These are phyloP conservation scores for Cochlearius cochlearius DNA, from an alignment of 2,113 vertebrate species.

Conservation along the genomic window DNA sequence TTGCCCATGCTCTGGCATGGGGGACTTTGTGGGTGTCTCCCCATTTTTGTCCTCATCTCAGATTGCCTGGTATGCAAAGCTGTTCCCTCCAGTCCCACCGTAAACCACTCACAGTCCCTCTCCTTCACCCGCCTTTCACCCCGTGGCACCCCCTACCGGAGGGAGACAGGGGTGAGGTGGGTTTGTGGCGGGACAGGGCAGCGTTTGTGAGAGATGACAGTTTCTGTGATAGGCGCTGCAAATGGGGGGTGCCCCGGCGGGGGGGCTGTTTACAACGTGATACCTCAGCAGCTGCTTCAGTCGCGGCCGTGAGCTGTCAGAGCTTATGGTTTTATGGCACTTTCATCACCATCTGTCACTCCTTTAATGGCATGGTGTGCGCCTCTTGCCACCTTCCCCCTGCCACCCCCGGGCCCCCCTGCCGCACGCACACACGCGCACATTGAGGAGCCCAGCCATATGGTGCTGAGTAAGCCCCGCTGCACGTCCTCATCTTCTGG, in stretches of 20 bases:
- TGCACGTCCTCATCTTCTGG: neutral
- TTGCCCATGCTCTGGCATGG: rapidly evolving
- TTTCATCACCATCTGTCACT: conserved; percentile 64
- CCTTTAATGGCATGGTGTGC: neutral
- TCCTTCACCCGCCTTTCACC: neutral
- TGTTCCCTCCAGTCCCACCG: neutral
- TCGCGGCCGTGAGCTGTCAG: neutral
- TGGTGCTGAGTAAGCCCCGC: neutral
- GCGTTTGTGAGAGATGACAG: neutral
- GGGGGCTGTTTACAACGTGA: neutral
- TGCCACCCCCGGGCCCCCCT: neutral
- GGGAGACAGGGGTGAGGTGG: neutral
- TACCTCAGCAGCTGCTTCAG: conserved; percentile 53
- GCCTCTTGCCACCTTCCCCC: neutral
- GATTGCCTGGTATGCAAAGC: neutral
- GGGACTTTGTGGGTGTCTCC: neutral
- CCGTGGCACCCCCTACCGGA: rapidly evolving
- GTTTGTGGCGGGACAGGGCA: neutral
- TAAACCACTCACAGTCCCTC: rapidly evolving
- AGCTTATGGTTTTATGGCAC: conserved; percentile 38
- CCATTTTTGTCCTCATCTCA: neutral
- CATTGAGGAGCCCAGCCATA: neutral
- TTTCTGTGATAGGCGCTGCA: neutral
- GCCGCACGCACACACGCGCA: neutral
- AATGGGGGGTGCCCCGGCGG: neutral